Conservation (phyloP, 2,113 vertebrate species). For the Megatriorchis doriae region DNA sequence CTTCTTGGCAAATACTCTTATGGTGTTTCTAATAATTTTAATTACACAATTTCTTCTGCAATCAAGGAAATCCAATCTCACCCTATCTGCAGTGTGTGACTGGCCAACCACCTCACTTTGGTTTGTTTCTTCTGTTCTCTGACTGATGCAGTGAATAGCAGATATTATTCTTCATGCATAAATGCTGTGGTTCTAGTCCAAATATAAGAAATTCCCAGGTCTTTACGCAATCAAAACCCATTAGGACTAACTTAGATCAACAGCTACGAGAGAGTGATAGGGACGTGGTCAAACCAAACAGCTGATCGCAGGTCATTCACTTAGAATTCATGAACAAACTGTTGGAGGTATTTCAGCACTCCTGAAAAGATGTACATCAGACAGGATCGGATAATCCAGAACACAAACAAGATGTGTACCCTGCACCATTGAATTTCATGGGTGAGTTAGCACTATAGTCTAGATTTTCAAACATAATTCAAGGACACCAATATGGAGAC, state of each 20-base stretch:
- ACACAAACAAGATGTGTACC: background rate
- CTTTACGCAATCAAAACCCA: background rate
- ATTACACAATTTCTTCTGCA: background rate
- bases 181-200: background rate
- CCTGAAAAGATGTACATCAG: background rate
- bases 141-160: background rate
- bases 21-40: background rate
- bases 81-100: background rate
- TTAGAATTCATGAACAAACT: background rate
- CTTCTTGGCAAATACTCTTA: background rate
- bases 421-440: background rate
- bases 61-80: background rate
- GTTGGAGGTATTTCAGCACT: background rate
- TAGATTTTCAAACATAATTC: background rate
- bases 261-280: background rate
- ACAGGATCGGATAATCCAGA: background rate
- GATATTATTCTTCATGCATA: background rate
- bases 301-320: background rate
- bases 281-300: background rate
- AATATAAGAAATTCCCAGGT: background rate
- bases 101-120: background rate
- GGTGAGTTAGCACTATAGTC: background rate
- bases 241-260: background rate
- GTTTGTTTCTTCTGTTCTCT: background rate
- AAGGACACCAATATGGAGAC: background rate